A percentile compares a stretch with the other conserved stretches of the same genome.
These are phyloP conservation scores for Equus przewalskii DNA, from an alignment of 2,113 vertebrate species.

Conservation along the genomic window DNA sequence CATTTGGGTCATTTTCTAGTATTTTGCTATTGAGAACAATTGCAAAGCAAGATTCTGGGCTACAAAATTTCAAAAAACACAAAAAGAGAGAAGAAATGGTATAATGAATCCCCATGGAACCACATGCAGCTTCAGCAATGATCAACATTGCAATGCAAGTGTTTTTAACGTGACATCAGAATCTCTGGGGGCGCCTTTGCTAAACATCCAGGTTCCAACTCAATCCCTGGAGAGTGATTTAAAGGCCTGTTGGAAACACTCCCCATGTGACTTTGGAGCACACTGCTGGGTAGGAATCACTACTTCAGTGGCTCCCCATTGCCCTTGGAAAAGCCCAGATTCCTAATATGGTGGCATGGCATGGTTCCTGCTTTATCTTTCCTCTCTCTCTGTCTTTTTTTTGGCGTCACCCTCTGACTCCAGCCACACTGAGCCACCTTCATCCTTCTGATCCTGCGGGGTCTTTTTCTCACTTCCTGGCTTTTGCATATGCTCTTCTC, in stretches of 20 bases:
- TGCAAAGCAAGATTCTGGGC: not conserved
- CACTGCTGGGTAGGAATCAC: not conserved
- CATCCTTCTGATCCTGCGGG: not conserved
- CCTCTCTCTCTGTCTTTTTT: not conserved
- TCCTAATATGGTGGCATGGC: not conserved
- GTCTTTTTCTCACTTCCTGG: not conserved
- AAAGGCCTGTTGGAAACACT: not conserved
- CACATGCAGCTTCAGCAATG: not conserved
- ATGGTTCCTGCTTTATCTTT: not conserved
- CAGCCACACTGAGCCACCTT: not conserved
- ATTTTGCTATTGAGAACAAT: conserved; percentile 16
- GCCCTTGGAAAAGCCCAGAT: not conserved
- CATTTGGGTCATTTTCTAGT: not conserved
- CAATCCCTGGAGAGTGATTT: not conserved
- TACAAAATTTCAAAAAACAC: not conserved
- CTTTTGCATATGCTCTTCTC: not conserved
- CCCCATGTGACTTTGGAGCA: not conserved
- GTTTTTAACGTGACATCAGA: not conserved
- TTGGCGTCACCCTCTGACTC: not conserved
- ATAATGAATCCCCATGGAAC: not conserved
- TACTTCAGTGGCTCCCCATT: not conserved
- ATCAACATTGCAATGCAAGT: not conserved
- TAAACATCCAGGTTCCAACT: not conserved
- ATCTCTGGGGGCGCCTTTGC: not conserved
- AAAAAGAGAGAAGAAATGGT: not conserved